A percentile compares a stretch with the other conserved stretches of the same genome.
These are phyloP conservation scores for Phortica magna DNA, from an alignment of 2,888 invertebrate species.

Conservation along the genomic window DNA sequence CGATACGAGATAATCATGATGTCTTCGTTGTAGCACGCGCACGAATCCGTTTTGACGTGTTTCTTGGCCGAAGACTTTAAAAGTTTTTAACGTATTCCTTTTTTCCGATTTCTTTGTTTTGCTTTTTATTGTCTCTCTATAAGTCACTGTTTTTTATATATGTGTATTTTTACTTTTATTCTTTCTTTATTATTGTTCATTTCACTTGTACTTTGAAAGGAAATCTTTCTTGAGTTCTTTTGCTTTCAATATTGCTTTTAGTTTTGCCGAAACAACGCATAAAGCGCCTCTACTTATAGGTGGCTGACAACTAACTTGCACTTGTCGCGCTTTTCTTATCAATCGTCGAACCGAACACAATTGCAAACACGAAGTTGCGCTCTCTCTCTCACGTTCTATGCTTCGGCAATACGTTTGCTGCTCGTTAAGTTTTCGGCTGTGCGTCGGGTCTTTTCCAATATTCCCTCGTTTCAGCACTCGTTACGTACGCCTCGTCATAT, in stretches of 20 bases:
- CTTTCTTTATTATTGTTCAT: conserved; percentile 42
- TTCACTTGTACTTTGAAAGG: conserved; percentile 47
- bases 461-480: not conserved
- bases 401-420: no score
- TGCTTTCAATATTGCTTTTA: conserved; percentile 20
- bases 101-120: not conserved
- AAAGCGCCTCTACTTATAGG: not conserved
- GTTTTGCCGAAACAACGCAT: conserved; percentile 17
- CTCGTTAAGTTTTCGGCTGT: no score
- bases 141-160: conserved; percentile 2
- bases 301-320: no score
- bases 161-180: conserved; percentile 32
- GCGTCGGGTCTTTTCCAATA: not conserved
- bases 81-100: not conserved
- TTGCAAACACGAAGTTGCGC: no score
- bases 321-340: no score
- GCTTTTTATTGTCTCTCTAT: conserved; percentile 28
- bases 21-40: conserved; percentile 66
- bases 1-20: conserved; percentile 66
- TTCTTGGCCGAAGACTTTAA: not conserved
- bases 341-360: no score
- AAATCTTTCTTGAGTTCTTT: not conserved
- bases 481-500: not conserved
- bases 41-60: conserved; percentile 54
- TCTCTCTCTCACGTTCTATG: no score